Evolutionary conservation across 2,797 vertebrate species (phyloP), one percentile per base, ranked within the genome.

Genomic region (Nasua narica): DNA sequence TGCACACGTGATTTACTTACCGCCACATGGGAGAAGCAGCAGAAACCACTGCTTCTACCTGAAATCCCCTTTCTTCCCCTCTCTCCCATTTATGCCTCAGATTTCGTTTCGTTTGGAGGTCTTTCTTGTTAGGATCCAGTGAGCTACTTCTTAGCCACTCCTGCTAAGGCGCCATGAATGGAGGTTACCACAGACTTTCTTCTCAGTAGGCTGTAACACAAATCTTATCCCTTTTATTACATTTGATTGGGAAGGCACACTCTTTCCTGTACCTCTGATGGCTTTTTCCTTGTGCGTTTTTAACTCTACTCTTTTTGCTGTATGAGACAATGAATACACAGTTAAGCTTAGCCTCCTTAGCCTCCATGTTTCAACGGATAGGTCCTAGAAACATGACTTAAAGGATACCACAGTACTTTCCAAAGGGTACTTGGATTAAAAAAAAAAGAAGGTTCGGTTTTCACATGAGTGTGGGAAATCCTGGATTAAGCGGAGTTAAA

Each of bases 391-490:
- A 79, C 15, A 52, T 8, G 21, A 32, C 48, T 62, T 56, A 70
- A 3, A 21, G 92, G 43, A 88, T 56, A 60, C 43, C 15, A 23
- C 50, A 5, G 14, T 37, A 43, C 56, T 83, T 91, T 87, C 58
- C 60, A 18, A 40, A 96, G 3, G 23, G n/a, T 29, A n/a, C 16
- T 69, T 76, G n/a, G 35, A 40, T 70, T 43, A 37, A 69, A 92
- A 58, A 50, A 85, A 90, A 29, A 29, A 70, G 23, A 72, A 65
- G 23, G 8, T 37, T 94, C 21, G n/a, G n/a, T 79, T 95, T 97
- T 74, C 74, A 85, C 15, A 19, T 29, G 82, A 69, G 40, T 35
- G 2, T 77, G 25, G 35, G 23, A 90, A 87, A 77, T 58, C 23
- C 40, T 92, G 35, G 65, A 67, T 85, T 81, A 88, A 82, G n/a